Conservation (phyloP, 2,113 vertebrate genomes). For the Brachyhypopomus gauderio region DNA sequence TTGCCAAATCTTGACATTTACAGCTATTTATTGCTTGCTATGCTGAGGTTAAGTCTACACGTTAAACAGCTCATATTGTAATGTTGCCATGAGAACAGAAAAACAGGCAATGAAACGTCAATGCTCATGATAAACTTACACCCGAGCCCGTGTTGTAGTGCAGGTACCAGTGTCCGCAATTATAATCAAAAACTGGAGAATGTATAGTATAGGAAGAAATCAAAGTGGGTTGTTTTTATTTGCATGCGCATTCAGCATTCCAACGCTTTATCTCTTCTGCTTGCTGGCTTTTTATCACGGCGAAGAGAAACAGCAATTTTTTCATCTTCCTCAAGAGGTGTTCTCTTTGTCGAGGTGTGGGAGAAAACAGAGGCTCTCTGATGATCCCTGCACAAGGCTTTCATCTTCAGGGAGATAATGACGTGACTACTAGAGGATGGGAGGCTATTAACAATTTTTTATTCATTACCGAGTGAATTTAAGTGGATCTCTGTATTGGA, state of each 20-base stretch:
- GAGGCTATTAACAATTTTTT: slow-evolving; percentile 6
- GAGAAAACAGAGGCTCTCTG: too few species aligned
- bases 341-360: too few species aligned
- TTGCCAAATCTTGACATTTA: slow-evolving; percentile 29
- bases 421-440: background rate
- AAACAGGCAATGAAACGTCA: slow-evolving; percentile 6
- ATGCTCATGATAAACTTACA: slow-evolving; percentile 32
- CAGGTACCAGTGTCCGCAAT: slow-evolving; percentile 67
- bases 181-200: too few species aligned
- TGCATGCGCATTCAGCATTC: background rate
- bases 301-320: background rate
- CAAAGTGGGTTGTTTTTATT: slow-evolving; percentile 63
- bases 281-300: background rate
- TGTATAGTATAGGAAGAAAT: slow-evolving; percentile 62
- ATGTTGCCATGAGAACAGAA: slow-evolving; percentile 57
- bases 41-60: slow-evolving; percentile 26
- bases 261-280: background rate
- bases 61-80: slow-evolving; percentile 39
- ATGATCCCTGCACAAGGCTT: background rate
- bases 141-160: too few species aligned
- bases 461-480: background rate
- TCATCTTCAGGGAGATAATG: background rate
- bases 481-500: background rate
- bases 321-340: too few species aligned
- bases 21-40: slow-evolving; percentile 34